Conservation (phyloP, 2,888 invertebrate genomes). For the Cheilosia variabilis region DNA sequence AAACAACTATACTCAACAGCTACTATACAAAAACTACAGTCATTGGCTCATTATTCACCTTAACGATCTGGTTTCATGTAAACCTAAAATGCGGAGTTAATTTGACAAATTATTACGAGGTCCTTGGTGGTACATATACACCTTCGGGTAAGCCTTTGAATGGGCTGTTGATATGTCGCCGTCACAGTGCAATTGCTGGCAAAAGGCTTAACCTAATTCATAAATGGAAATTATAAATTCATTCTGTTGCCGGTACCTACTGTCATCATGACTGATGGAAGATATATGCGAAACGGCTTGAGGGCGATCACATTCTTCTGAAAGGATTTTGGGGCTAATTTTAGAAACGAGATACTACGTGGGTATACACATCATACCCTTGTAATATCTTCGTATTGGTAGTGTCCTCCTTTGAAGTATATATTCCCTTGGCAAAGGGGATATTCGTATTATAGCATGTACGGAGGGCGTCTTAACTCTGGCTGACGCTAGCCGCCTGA, state of each 20-base stretch:
- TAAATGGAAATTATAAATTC: background rate
- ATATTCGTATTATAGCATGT: background rate
- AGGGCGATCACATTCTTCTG: background rate
- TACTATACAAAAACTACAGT: background rate
- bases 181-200: background rate
- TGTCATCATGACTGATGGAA: background rate
- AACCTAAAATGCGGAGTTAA: slow-evolving; percentile 51
- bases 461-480: no score
- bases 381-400: background rate
- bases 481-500: no score
- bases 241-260: background rate
- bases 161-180: background rate
- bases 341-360: background rate
- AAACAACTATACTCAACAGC: slow-evolving; percentile 6
- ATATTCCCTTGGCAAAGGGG: background rate
- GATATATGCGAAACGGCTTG: background rate
- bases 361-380: background rate
- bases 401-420: no score
- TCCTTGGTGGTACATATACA: background rate
- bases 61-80: slow-evolving; percentile 60
- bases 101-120: slow-evolving; percentile 57
- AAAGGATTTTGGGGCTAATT: slow-evolving; percentile 10
- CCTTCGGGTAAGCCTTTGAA: background rate
- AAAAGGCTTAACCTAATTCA: background rate
- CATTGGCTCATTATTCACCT: slow-evolving; percentile 58